These are phyloP conservation scores for Torymus aiolomorphi DNA, from an alignment of 2,888 invertebrate species.

Conservation along the genomic window DNA sequence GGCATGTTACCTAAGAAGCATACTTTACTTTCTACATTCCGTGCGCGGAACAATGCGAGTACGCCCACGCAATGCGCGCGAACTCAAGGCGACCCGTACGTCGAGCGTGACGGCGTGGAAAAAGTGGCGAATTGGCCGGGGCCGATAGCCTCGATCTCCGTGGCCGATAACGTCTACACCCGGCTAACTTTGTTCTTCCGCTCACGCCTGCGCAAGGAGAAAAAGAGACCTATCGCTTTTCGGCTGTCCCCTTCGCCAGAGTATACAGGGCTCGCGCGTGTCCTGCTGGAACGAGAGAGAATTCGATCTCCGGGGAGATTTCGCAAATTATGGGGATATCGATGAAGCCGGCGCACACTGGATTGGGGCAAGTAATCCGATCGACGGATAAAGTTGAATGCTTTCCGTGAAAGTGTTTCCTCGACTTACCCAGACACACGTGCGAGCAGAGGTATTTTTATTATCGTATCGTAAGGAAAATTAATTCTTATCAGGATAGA, in stretches of 20 bases:
- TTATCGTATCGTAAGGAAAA: no score
- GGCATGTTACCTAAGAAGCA: constrained; percentile 72
- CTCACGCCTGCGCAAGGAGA: no score
- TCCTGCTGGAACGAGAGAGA: not conserved
- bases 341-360: no score
- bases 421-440: no score
- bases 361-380: no score
- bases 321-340: not conserved
- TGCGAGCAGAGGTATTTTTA: no score
- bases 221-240: not conserved
- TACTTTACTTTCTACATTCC: constrained; percentile 75
- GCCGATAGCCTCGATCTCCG: constrained; percentile 30
- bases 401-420: no score
- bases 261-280: not conserved
- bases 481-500: no score
- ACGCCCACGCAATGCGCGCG: constrained; percentile 65
- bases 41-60: constrained; percentile 70
- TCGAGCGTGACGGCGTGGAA: constrained; percentile 35
- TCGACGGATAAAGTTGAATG: no score
- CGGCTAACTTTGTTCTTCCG: no score
- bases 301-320: not conserved
- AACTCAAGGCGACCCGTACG: not conserved
- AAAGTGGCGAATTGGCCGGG: constrained; percentile 21
- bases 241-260: not conserved
- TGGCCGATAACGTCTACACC: not conserved